Conservation (phyloP, 2,888 invertebrate genomes). For the Mellilla xanthometata region DNA sequence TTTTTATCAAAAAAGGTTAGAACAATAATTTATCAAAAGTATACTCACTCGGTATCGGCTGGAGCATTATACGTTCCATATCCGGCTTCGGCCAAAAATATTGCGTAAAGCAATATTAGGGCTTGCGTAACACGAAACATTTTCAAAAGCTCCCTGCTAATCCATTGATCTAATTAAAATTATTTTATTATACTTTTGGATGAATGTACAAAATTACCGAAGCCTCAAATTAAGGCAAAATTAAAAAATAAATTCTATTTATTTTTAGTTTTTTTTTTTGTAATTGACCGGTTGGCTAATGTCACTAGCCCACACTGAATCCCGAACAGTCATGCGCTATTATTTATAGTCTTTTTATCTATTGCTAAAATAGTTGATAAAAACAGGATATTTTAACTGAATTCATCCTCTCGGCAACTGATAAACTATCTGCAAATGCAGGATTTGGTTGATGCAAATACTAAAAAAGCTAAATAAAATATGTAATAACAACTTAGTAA, state of each 20-base stretch:
- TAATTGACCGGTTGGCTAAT: constrained; percentile 42
- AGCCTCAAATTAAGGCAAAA: background rate
- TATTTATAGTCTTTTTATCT: constrained; percentile 38
- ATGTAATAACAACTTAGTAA: too few relatives aligned
- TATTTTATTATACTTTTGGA: background rate
- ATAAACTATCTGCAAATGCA: constrained; percentile 38
- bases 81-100: constrained; percentile 53
- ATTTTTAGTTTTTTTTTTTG: constrained; percentile 2
- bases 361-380: constrained; percentile 35
- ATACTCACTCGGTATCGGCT: constrained; percentile 46
- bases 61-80: constrained; percentile 45
- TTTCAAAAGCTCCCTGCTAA: constrained; percentile 52
- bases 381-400: constrained; percentile 48
- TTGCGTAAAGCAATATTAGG: constrained; percentile 51
- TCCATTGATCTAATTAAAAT: constrained; percentile 35
- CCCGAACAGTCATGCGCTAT: constrained; percentile 36
- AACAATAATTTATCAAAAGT: too few relatives aligned
- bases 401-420: constrained; percentile 52
- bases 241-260: background rate
- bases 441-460: constrained; percentile 32
- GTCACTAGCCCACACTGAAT: constrained; percentile 58
- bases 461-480: too few relatives aligned
- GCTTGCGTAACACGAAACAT: constrained; percentile 36
- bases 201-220: background rate
- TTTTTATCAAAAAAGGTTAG: too few relatives aligned